Conservation (phyloP, 2,113 vertebrate genomes). For the Paralichthys olivaceus region DNA sequence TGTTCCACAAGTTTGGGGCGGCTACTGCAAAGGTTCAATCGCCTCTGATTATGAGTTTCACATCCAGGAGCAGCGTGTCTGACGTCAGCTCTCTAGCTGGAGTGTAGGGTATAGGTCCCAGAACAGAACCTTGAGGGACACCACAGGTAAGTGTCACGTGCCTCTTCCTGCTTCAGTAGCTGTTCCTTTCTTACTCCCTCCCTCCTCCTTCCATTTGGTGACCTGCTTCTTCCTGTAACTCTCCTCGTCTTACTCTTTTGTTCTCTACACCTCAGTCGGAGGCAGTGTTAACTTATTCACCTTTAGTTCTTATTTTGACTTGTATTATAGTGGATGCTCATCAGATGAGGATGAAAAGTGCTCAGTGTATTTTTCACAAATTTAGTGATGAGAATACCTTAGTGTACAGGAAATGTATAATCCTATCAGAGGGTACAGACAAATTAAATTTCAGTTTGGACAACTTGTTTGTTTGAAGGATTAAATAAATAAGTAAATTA, state of each 20-base stretch:
- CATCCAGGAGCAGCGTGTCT: too few species aligned
- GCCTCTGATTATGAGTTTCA: too few species aligned
- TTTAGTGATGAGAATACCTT: neutral
- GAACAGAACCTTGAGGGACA: too few species aligned
- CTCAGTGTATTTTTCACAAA: too few species aligned
- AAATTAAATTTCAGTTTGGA: too few species aligned
- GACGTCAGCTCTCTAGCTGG: too few species aligned
- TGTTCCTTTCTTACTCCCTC: neutral
- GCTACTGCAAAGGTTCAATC: too few species aligned
- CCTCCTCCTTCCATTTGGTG: neutral
- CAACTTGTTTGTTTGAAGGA: too few species aligned
- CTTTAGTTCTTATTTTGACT: neutral
- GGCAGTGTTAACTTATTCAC: constrained; percentile 14
- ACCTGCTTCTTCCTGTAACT: constrained; percentile 11
- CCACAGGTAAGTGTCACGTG: neutral
- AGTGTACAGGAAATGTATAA: neutral
- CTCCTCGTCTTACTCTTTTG: constrained; percentile 20
- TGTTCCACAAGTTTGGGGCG: too few species aligned
- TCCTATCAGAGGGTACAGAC: too few species aligned
- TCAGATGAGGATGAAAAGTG: constrained; percentile 1
- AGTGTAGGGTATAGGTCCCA: too few species aligned
- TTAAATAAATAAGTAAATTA: too few species aligned
- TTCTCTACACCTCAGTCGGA: constrained; percentile 24
- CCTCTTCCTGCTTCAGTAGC: constrained; percentile 5
- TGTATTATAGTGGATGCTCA: neutral